phyloP scores from a whole-genome alignment of 2,888 invertebrate genomes.

The Eulithis testata region DNA sequence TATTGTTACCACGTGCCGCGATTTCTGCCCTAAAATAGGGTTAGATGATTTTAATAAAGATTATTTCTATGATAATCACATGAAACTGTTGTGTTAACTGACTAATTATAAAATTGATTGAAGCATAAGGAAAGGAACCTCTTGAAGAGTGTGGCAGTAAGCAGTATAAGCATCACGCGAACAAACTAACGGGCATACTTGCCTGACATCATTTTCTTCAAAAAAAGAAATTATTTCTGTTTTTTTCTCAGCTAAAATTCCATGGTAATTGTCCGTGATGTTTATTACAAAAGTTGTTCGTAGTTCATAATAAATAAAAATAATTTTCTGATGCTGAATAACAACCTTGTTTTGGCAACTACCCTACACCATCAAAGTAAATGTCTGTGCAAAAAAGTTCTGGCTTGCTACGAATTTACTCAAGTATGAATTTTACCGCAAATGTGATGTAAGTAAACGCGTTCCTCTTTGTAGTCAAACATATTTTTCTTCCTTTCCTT shows the following conservation, averaged over 20 bases:
- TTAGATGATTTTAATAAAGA: too few relatives aligned
- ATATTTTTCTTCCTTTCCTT: constrained; percentile 4
- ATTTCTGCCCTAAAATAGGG: too few relatives aligned
- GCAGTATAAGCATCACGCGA: too few relatives aligned
- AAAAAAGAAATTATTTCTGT: background rate
- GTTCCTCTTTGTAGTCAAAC: constrained; percentile 9
- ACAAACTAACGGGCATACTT: too few relatives aligned
- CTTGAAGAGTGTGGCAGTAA: too few relatives aligned
- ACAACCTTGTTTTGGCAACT: constrained; percentile 4
- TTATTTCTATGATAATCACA: too few relatives aligned
- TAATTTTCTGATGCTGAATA: background rate
- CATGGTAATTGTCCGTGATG: background rate
- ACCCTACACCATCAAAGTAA: constrained; percentile 6
- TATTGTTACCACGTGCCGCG: too few relatives aligned
- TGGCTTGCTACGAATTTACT: background rate
- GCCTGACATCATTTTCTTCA: too few relatives aligned
- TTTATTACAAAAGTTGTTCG: background rate
- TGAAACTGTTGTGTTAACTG: too few relatives aligned
- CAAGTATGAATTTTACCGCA: background rate
- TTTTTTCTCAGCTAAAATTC: background rate
- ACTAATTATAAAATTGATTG: too few relatives aligned
- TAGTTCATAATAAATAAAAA: background rate
- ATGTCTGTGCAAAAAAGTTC: background rate
- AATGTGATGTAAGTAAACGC: background rate
- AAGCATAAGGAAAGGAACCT: too few relatives aligned